Base-by-base conservation (phyloP, 2,888 invertebrate species). In the Drosophila hamatofila region DNA sequence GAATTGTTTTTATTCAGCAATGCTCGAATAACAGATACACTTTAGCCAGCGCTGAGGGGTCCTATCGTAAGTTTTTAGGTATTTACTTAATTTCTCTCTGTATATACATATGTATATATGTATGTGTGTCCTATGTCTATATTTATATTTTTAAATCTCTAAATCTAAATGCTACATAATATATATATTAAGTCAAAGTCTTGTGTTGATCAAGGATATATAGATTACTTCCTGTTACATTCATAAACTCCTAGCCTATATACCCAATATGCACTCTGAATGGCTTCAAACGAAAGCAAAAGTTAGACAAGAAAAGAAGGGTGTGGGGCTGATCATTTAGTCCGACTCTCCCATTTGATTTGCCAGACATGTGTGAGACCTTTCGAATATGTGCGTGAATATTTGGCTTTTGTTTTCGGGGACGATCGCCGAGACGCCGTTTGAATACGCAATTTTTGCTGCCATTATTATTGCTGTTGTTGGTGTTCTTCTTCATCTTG, bases 301-400 rank as follows among this genome's bases (percentile, higher is more conserved):
- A 16, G 11, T 18, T 35, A 0, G 23, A 27, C 11, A 39, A 5
- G n/a, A 23, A 23, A 30, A 46, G 27, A 37, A 46, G 55, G 55
- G 23, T 18, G 55, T 25, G 49, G 67, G 30, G 54, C 58, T 48
- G 60, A 59, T 60, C 72, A 64, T 52, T 75, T 69, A 80, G 83
- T 71, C 61, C 63, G 74, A 63, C 65, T 78, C 88, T 81, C 89
- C 49, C 82, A 57, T 89, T 84, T 89, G 90, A 89, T 79, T 78
- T 89, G 90, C 85, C 90, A 88, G 86, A 88, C 89, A 84, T 85
- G 90, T 82, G 90, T 83, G 67, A 85, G 86, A 88, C 83, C 89
- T 89, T 83, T 83, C 83, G 72, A 88, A 85, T 88, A 74, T 77
- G 33, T 75, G 48, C 62, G 52, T 59, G 57, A 57, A 44, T 44